Evolutionary conservation across 53 echinoderm and acorn worm genomes (phyloP), one percentile per base, ranked within the genome.

Genomic region (Arbacia lixula): DNA sequence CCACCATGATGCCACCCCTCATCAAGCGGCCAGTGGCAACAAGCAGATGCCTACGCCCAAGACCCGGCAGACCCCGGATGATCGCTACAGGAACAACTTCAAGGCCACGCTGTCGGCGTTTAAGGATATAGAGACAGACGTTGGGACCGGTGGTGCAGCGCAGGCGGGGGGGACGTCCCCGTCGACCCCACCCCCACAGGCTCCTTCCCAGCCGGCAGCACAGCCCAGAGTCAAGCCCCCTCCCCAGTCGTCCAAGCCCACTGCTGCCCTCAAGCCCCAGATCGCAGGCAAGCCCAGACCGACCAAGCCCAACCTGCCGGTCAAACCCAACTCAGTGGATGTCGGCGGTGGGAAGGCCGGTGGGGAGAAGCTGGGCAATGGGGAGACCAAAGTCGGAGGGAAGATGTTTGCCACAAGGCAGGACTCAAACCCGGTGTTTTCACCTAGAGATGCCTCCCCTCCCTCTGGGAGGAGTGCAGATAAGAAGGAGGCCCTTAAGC

Each of bases 201-300:
- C 57, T 35, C 58, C 20, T 24, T 40, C 12, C 1, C 41, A 46
- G 62, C n/a, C n/a, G n/a, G n/a, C n/a, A n/a, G n/a, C n/a, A n/a
- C n/a, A n/a, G n/a, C n/a, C n/a, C n/a, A n/a, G n/a, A n/a, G 41
- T n/a, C 22, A 81, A 12, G 62, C 46, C 62, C 46, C 82, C 50
- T 19, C 17, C 17, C 14, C 82, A 81, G 32, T 42, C 82, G 10
- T 2, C 41, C 20, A 81, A 81, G 43, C 82, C 63, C 19, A 38
- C 12, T 46, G 63, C 82, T 33, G 41, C 29, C 4, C 17, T 32
- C n/a, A 81, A 63, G 41, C 82, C 82, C 5, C 63, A 62, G 21
- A 81, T 81, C 29, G 82, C 82, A n/a, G 82, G 64, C 2, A 81
- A 81, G 24, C 82, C 82, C 2, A 81, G 63, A 33, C 10, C 6